These are phyloP conservation scores for Eupithecia centaureata DNA, from an alignment of 2,888 invertebrate species.

Conservation along the genomic window DNA sequence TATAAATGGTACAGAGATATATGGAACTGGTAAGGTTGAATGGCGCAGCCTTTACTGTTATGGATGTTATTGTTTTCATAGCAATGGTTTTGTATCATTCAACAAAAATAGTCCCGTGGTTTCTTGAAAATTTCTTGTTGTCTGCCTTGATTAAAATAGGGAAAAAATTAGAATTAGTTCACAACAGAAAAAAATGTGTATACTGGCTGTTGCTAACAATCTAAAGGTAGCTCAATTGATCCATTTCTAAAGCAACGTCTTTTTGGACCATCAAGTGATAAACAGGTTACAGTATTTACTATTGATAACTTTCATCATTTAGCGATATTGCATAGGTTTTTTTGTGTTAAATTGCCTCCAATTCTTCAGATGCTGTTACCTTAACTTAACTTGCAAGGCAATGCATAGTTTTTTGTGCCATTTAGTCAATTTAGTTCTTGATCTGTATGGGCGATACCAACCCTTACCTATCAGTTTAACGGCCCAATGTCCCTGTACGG, in stretches of 20 bases:
- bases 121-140: neutral
- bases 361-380: too few relatives aligned
- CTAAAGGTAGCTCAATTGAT: too few relatives aligned
- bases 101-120: neutral
- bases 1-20: neutral
- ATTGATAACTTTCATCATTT: neutral
- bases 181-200: too few relatives aligned
- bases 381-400: too few relatives aligned
- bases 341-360: neutral
- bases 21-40: neutral
- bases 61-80: neutral
- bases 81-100: too few relatives aligned
- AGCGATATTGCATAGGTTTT: neutral
- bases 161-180: too few relatives aligned
- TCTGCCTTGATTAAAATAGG: too few relatives aligned
- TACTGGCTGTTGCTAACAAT: too few relatives aligned
- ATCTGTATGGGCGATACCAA: neutral
- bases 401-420: neutral
- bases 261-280: neutral
- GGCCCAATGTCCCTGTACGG: constrained; percentile 13
- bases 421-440: neutral
- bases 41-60: neutral
- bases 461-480: neutral
- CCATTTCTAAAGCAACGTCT: too few relatives aligned
- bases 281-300: neutral